phyloP scores from a whole-genome alignment of 2,797 vertebrate species.

The Aldrovandia affinis region DNA sequence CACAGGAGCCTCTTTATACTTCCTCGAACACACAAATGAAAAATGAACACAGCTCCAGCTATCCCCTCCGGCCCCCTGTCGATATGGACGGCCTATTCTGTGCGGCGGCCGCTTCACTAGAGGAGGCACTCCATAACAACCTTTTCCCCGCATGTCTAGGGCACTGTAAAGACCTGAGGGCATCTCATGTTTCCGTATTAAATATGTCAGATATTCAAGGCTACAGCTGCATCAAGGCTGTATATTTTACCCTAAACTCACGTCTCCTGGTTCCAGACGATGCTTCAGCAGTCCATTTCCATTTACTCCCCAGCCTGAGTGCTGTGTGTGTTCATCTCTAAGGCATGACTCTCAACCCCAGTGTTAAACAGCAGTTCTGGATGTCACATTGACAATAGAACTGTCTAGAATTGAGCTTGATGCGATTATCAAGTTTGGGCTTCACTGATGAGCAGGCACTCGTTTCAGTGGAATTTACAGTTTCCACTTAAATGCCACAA shows the following conservation, averaged over 20 bases:
- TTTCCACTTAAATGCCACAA: too few relatives aligned
- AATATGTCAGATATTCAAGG: slow-evolving; percentile 4
- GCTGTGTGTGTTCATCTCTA: background rate
- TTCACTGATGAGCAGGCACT: too few relatives aligned
- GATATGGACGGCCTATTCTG: background rate
- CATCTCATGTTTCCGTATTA: background rate
- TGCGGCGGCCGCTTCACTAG: background rate
- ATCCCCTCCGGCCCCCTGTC: background rate
- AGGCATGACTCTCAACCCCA: background rate
- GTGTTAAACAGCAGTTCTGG: background rate
- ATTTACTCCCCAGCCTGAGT: background rate
- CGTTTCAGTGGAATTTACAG: too few relatives aligned
- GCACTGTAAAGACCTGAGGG: background rate
- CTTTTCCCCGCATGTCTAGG: background rate
- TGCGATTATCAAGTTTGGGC: too few relatives aligned
- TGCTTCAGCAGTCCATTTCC: background rate
- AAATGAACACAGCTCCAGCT: background rate
- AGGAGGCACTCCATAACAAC: background rate
- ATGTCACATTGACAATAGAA: background rate
- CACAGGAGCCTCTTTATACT: background rate
- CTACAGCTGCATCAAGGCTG: background rate
- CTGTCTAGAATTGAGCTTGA: too few relatives aligned
- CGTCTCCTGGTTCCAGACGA: background rate
- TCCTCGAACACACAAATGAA: background rate
- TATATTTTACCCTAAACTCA: background rate